Base-by-base conservation (phyloP, 2,113 vertebrate genomes). In the Pteropus alecto region DNA sequence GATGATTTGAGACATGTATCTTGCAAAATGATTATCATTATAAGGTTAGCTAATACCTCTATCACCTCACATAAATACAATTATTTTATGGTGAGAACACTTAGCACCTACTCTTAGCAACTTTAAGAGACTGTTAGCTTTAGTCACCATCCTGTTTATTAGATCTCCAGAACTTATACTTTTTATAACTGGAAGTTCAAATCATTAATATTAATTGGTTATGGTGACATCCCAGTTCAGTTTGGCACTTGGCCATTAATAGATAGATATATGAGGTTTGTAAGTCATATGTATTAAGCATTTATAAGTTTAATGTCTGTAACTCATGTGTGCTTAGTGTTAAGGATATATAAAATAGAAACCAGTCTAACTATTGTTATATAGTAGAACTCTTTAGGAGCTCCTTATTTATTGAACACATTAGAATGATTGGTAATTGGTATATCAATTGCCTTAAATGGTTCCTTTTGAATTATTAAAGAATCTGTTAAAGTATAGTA, bases 391-490 rank as follows among this genome's bases (percentile, higher is more conserved):
- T 85, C 58, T n/a, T 85, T 70, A 43, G 33, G 18, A 26, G 19
- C 22, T 38, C 2, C 30, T 82, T 22, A 73, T 73, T 86, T 86
- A 86, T 46, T 93, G 41, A 8, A n/a, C 22, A 68, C 8, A 74
- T 84, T 85, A 68, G 63, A 85, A 89, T 76, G 79, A 46, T 15
- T 74, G 19, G 2, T 76, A 91, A 65, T 96, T 58, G 71, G 24
- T 60, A 0, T 68, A 54, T 60, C 38, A 67, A 14, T 56, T 41
- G 18, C 88, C 56, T 90, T 90, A 84, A 87, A 73, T 76, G 9
- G 26, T 3, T 87, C 12, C n/a, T 94, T 76, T 67, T 58, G 83
- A 93, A 94, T 90, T 79, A 87, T n/a, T 65, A 77, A 93, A 77
- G 4, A 11, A 63, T 38, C 10, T 70, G 9, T 35, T 48, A 63